These are phyloP conservation scores for Aleiodes alternator DNA, from an alignment of 2,888 invertebrate species.

Conservation along the genomic window DNA sequence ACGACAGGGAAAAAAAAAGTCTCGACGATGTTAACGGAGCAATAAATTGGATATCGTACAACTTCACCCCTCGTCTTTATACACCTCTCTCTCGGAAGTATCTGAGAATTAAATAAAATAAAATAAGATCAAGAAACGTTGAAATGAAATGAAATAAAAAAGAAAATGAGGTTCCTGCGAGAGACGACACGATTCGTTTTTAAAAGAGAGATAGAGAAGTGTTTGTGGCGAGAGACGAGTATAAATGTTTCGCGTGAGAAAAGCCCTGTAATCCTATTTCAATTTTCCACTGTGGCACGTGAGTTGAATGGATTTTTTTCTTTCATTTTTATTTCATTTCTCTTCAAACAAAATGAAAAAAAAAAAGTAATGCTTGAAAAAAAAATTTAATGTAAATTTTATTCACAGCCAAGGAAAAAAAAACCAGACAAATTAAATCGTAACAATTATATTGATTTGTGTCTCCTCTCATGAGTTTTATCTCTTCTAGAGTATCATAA, in stretches of 20 bases:
- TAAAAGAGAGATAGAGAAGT: slow-evolving; percentile 32
- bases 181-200: slow-evolving; percentile 11
- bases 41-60: slow-evolving; percentile 26
- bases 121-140: slow-evolving; percentile 13
- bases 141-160: slow-evolving; percentile 22
- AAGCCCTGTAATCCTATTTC: slow-evolving; percentile 47
- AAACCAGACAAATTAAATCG: slow-evolving; percentile 2
- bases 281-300: slow-evolving; percentile 40
- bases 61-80: slow-evolving; percentile 6
- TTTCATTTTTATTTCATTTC: background rate
- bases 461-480: background rate
- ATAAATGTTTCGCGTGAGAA: slow-evolving; percentile 48
- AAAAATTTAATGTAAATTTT: background rate
- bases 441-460: background rate
- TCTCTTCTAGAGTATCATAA: background rate
- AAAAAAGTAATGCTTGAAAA: background rate
- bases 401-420: background rate
- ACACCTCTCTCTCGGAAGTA: slow-evolving; percentile 6
- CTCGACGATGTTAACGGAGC: slow-evolving; percentile 29
- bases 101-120: slow-evolving; percentile 15
- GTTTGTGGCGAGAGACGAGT: slow-evolving; percentile 32
- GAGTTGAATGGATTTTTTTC: slow-evolving; percentile 12
- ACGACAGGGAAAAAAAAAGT: background rate
- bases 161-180: slow-evolving; percentile 3
- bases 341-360: slow-evolving; percentile 8